Percentiles rank a stretch among this genome's conserved stretches.
phyloP scores from a whole-genome alignment of 2,888 invertebrate species.

The Heteromurus nitidus region DNA sequence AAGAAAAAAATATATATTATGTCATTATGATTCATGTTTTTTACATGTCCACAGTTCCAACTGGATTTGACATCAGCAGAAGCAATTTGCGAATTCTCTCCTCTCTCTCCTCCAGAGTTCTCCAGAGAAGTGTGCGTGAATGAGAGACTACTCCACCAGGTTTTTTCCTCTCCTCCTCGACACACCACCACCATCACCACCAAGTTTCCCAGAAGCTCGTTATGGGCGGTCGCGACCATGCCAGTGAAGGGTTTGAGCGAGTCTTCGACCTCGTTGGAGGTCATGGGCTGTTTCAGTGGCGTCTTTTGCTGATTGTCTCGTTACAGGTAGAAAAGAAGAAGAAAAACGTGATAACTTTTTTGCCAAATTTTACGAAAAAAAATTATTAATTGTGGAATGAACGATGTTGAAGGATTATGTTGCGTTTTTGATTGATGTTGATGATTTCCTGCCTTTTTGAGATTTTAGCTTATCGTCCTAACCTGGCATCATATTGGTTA shows the following conservation, averaged over 20 bases:
- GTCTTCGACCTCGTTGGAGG: conserved; percentile 72
- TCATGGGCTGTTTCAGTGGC: conserved; percentile 68
- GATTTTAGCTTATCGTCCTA: conserved; percentile 62
- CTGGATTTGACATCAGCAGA: no score
- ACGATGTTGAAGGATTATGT: neutral
- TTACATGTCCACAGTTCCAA: no score
- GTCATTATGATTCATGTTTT: no score
- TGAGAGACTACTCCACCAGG: no score
- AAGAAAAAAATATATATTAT: no score
- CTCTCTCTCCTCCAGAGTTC: no score
- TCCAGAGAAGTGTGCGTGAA: no score
- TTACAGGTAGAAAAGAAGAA: conserved; percentile 64
- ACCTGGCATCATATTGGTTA: conserved; percentile 72
- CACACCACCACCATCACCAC: no score
- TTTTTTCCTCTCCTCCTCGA: no score
- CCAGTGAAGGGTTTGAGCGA: conserved; percentile 69
- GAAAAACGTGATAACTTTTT: neutral
- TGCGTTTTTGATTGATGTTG: conserved; percentile 3
- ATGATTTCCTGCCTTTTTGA: conserved; percentile 11
- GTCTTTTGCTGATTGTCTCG: conserved; percentile 63
- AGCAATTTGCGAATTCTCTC: no score
- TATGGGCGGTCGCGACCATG: no score
- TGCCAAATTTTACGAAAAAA: neutral
- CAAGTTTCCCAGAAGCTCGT: no score
- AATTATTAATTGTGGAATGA: conserved; percentile 2